phyloP scores from a whole-genome alignment of 2,113 vertebrate genomes.

The Halichoeres trimaculatus region DNA sequence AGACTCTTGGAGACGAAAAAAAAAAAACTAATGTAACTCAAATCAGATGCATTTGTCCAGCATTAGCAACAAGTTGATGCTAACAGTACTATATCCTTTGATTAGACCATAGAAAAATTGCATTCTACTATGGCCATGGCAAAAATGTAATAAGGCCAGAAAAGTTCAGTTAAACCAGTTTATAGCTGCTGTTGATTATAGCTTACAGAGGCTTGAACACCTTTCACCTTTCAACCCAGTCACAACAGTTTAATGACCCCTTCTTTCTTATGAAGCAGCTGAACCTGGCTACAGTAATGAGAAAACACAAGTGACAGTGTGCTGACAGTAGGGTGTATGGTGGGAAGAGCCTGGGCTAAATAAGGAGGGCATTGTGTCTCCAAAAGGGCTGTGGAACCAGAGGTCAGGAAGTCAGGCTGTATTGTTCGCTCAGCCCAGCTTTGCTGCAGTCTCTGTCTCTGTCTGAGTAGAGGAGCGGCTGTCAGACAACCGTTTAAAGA shows the following conservation, averaged over 20 bases:
- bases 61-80: too few species aligned
- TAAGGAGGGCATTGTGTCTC: conserved; percentile 80
- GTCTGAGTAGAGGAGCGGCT: conserved; percentile 21
- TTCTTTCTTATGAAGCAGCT: conserved; percentile 43
- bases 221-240: conserved; percentile 5
- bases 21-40: too few species aligned
- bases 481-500: conserved; percentile 35
- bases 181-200: background rate
- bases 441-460: conserved; percentile 51
- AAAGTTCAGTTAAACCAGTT: too few species aligned
- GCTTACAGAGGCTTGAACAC: background rate
- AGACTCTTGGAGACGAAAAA: too few species aligned
- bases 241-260: conserved; percentile 27
- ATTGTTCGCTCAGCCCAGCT: conserved; percentile 72
- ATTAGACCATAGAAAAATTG: too few species aligned
- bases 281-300: conserved; percentile 54
- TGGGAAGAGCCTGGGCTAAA: conserved; percentile 69
- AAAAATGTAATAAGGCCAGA: too few species aligned
- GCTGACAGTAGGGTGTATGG: conserved; percentile 64
- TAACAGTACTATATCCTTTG: too few species aligned
- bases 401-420: conserved; percentile 80
- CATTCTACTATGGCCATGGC: too few species aligned
- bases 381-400: conserved; percentile 55
- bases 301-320: conserved; percentile 58
- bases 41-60: too few species aligned